A percentile compares a stretch with the other conserved stretches of the same genome.
Conservation (phyloP, 2,888 invertebrate species). For the Campoplex capitator region DNA sequence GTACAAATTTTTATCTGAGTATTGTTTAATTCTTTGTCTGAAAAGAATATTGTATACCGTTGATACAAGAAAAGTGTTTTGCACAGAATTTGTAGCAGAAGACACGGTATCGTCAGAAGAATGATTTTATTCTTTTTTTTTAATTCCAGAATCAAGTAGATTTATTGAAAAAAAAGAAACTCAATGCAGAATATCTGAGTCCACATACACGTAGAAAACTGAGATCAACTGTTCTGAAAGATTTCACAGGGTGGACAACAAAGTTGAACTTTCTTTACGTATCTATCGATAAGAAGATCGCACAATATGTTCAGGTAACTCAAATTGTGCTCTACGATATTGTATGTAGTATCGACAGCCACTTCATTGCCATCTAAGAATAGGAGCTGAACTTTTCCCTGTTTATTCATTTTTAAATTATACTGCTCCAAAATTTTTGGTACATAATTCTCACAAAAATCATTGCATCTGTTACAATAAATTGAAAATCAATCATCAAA, state of each 20-base stretch:
- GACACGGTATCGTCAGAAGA: no score
- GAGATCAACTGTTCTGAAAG: neutral
- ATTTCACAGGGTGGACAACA: neutral
- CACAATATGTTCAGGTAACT: constrained; percentile 30
- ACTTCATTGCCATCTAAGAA: neutral
- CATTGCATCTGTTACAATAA: no score
- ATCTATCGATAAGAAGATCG: constrained; percentile 18
- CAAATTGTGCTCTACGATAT: neutral
- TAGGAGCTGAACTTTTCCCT: neutral
- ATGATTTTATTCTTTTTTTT: neutral
- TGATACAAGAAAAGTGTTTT: no score
- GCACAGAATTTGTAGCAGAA: no score
- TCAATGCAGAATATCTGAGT: constrained; percentile 37
- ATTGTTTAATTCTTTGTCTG: no score
- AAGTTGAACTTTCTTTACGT: constrained; percentile 52
- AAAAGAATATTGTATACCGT: no score
- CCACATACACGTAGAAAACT: neutral
- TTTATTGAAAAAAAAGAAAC: constrained; percentile 17
- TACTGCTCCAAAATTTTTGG: no score
- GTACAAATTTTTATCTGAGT: no score
- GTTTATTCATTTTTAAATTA: neutral
- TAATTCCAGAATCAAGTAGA: constrained; percentile 47
- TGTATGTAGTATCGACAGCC: no score
- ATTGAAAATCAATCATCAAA: no score
- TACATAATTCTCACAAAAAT: no score